Percentiles rank a stretch among this genome's conserved stretches.
Evolutionary conservation across 2,797 vertebrate genomes (phyloP).

Genomic region (Anabas testudineus): DNA sequence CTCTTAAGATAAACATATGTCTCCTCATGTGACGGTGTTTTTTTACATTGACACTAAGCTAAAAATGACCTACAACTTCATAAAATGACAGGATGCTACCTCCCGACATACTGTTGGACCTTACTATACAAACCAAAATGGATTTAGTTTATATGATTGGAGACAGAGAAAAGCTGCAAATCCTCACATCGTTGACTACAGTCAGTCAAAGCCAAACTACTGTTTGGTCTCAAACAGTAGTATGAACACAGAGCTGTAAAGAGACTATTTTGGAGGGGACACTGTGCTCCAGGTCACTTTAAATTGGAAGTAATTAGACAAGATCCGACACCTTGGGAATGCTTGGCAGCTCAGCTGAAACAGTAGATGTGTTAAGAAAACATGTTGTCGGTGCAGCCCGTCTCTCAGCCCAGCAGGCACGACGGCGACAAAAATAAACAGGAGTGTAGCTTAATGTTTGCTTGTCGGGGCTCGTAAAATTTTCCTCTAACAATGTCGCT

Average conservation of each 20-base stretch:
- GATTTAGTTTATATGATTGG: neutral
- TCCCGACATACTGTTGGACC: too few species aligned
- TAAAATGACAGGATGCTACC: too few species aligned
- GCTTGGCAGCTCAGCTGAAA: slow-evolving; percentile 28
- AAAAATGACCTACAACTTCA: too few species aligned
- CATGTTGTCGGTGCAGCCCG: neutral
- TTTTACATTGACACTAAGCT: too few species aligned
- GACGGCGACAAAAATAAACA: slow-evolving; percentile 29
- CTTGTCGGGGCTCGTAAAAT: slow-evolving; percentile 48
- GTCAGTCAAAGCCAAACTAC: too few species aligned
- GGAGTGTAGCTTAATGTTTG: slow-evolving; percentile 22
- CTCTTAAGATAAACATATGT: too few species aligned
- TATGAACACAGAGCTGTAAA: neutral
- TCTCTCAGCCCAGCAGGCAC: slow-evolving; percentile 27
- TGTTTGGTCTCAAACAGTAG: neutral
- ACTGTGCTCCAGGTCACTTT: slow-evolving; percentile 9
- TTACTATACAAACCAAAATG: neutral
- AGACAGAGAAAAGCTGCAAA: too few species aligned
- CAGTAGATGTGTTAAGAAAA: neutral
- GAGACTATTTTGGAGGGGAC: neutral
- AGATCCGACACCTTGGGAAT: slow-evolving; percentile 58
- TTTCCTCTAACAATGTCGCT: slow-evolving; percentile 31
- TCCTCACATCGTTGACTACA: neutral
- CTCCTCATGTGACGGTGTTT: too few species aligned
- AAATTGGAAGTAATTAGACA: slow-evolving; percentile 46